A percentile compares a stretch with the other conserved stretches of the same genome.
Evolutionary conservation across 2,113 vertebrate species (phyloP).

Genomic region (Cairina moschata): DNA sequence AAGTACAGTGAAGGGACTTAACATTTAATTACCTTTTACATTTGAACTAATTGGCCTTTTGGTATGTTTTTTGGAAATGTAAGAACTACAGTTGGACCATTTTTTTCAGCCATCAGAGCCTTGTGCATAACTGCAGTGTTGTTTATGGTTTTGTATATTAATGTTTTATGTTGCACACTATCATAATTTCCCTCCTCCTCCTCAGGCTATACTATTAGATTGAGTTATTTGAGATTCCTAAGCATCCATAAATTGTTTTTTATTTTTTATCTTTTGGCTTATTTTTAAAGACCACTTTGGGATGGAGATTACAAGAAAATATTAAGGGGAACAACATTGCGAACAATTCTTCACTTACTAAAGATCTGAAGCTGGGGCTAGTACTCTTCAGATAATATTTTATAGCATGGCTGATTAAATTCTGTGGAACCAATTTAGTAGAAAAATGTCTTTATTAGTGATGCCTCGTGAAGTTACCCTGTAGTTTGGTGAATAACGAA

Average conservation of each 20-base stretch:
- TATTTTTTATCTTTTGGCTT: neutral
- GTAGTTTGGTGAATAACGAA: neutral
- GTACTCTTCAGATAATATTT: neutral
- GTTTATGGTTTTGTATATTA: slow-evolving; percentile 10
- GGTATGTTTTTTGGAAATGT: neutral
- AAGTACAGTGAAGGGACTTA: neutral
- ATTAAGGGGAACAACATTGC: neutral
- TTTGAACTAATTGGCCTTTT: neutral
- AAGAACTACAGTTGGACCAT: neutral
- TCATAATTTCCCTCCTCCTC: neutral
- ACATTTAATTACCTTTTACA: neutral
- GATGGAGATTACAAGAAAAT: neutral
- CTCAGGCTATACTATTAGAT: neutral
- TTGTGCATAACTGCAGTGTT: neutral
- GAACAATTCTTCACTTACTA: neutral
- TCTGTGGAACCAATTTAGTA: neutral
- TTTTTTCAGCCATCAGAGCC: neutral
- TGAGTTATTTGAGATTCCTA: neutral
- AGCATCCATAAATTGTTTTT: neutral
- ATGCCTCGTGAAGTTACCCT: neutral
- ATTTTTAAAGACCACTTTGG: neutral
- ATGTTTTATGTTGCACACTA: slow-evolving; percentile 35
- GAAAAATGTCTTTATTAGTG: neutral
- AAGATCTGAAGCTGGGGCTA: neutral
- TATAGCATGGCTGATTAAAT: neutral